Evolutionary conservation across 35 echinoderm and acorn worm species (phyloP).

Genomic region (Acanthaster planci): DNA sequence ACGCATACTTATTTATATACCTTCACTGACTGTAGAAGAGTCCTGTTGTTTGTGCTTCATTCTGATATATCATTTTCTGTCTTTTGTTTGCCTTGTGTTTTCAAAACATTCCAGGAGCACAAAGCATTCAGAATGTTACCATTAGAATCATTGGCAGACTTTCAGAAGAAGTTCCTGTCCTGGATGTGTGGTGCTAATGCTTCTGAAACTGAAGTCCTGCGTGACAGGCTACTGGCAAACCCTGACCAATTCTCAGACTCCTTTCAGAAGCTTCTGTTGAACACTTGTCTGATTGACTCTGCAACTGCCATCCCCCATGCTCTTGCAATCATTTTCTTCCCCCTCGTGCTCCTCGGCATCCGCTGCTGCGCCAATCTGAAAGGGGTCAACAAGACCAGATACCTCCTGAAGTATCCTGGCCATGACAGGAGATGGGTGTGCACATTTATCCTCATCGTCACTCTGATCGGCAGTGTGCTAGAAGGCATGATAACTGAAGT

Average conservation of each 20-base stretch:
- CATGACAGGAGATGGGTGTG: slow-evolving; percentile 45
- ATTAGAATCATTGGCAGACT: background rate
- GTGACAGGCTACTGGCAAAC: background rate
- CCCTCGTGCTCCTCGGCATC: background rate
- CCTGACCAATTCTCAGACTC: background rate
- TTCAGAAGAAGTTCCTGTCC: background rate
- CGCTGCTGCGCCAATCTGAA: background rate
- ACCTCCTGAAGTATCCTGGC: slow-evolving; percentile 62
- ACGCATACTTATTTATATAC: too few relatives aligned
- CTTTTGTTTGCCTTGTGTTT: too few relatives aligned
- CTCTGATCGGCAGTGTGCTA: background rate
- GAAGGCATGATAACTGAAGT: background rate
- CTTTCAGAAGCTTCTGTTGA: background rate
- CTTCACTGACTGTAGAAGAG: too few relatives aligned
- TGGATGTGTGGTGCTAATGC: slow-evolving; percentile 5
- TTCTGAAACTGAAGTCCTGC: background rate
- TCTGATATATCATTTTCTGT: too few relatives aligned
- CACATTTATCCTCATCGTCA: background rate
- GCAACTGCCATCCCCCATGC: background rate
- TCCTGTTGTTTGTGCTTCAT: too few relatives aligned
- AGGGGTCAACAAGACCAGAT: background rate
- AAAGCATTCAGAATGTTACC: background rate
- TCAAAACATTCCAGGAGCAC: too few relatives aligned
- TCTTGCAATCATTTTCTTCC: background rate
- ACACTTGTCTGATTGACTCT: background rate